Base-by-base conservation (phyloP, 2,797 vertebrate genomes). In the Erethizon dorsatum region DNA sequence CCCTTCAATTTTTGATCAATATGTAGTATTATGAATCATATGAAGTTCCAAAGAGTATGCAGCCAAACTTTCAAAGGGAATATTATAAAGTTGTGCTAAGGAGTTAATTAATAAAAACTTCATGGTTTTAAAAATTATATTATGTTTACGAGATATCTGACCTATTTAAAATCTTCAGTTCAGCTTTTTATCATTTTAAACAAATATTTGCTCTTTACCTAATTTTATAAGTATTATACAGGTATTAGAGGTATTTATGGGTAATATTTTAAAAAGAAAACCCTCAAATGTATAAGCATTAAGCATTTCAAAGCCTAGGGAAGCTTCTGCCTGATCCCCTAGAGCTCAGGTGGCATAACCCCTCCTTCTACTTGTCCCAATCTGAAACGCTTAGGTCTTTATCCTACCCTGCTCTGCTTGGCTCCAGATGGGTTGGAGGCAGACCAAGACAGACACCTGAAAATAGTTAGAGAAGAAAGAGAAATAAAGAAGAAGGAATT, bases 191-290 rank as follows among this genome's bases (percentile, higher is more conserved):
- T 86, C 45, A 86, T 45, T 26, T 78, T 91, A 67, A 85, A 56
- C 31, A 91, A 85, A 87, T 94, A 77, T 79, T 59, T 93, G 50
- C 10, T 65, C 84, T 77, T 31, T 37, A 69, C 7, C 59, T 71
- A 26, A 37, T 85, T 96, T 95, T 79, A 33, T 11, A 37, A 24
- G 12, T 15, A 47, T 69, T 69, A 37, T 28, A 41, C 20, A 65
- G 54, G 69, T 11, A 37, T 57, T 33, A 45, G 14, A 73, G 11
- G 78, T 33, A 37, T 84, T 83, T n/a, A 28, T 86, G 83, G 75
- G 24, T 4, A 56, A n/a, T 80, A 59, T 12, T 78, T 90, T 83
- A 3, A 73, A 93, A 80, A 91, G 47, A 82, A 9, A 88, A 14
- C 9, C 20, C 4, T 73, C 4, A 63, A 88, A 75, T 71, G 10